Conservation (phyloP, 2,888 invertebrate species). For the Plebejus anna region DNA sequence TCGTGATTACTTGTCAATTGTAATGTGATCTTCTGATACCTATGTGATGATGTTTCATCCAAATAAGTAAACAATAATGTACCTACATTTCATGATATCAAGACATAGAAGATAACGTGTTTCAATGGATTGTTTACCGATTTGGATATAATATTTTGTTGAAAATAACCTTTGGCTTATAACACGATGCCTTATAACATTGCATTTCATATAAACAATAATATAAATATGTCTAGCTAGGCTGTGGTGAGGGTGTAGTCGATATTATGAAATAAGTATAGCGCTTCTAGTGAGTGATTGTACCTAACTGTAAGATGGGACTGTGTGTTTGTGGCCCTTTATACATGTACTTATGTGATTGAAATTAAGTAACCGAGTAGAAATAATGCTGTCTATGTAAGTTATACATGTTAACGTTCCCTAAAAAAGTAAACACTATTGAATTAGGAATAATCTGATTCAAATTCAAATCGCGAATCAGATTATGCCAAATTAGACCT, state of each 20-base stretch:
- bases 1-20: background rate
- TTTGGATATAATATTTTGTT: background rate
- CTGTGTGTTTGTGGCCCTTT: background rate
- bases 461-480: background rate
- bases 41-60: background rate
- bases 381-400: background rate
- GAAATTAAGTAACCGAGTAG: background rate
- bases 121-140: constrained; percentile 9
- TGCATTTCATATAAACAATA: constrained; percentile 27
- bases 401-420: background rate
- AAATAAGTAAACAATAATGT: background rate
- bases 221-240: constrained; percentile 8
- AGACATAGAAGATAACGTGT: background rate
- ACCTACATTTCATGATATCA: background rate
- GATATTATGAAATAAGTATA: background rate
- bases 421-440: background rate
- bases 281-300: background rate
- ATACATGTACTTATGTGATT: constrained; percentile 1
- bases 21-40: background rate
- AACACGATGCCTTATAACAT: constrained; percentile 24
- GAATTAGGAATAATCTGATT: background rate
- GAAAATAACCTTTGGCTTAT: constrained; percentile 6
- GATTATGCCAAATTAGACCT: background rate
- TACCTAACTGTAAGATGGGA: background rate
- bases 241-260: constrained; percentile 7